Base-by-base conservation (phyloP, 1,140 invertebrate genomes). In the Atta colombica region DNA sequence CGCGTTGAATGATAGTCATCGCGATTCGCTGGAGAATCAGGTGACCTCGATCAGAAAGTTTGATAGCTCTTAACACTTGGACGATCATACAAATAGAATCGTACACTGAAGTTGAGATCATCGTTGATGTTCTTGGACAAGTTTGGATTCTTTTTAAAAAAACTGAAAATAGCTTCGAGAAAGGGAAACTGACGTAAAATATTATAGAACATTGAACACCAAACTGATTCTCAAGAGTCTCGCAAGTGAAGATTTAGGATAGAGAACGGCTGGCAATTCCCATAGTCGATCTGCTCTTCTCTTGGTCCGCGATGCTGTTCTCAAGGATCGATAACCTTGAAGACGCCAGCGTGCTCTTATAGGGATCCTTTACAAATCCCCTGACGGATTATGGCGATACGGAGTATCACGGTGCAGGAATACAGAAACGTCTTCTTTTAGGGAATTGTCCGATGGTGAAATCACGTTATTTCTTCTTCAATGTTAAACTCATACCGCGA, bases 271-370 rank as follows among this genome's bases (percentile, higher is more conserved):
- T 60, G 82, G 35, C 72, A 61, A n/a, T 80, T 80, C 60, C 16
- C 63, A 39, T 75, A 16, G n/a, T 58, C 28, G 45, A 60, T 69
- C 39, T 25, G 28, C 60, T 18, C 39, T 77, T 25, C 18, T 66
- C 39, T 74, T 35, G 35, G 28, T 25, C 31, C 31, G 10, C 55
- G 39, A 60, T 63, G 14, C 35, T 28, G 63, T 75, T 75, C 77
- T 66, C 35, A 28, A 80, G 75, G 77, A 91, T 87, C 87, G 90
- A 91, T 91, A 91, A 92, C 88, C 91, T 92, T 92, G 90, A 90
- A 75, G 81, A 87, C 77, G 77, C 49, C 53, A 60, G 68, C 39
- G 77, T 31, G 51, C 78, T 63, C 49, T 31, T 35, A 6, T 35
- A 49, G 58, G 35, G 49, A 31, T 82, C 16, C n/a, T 75, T 53